A percentile compares a stretch with the other conserved stretches of the same genome.
These are phyloP conservation scores for Archegozetes longisetosus DNA, from an alignment of 1,140 invertebrate genomes.

Conservation along the genomic window DNA sequence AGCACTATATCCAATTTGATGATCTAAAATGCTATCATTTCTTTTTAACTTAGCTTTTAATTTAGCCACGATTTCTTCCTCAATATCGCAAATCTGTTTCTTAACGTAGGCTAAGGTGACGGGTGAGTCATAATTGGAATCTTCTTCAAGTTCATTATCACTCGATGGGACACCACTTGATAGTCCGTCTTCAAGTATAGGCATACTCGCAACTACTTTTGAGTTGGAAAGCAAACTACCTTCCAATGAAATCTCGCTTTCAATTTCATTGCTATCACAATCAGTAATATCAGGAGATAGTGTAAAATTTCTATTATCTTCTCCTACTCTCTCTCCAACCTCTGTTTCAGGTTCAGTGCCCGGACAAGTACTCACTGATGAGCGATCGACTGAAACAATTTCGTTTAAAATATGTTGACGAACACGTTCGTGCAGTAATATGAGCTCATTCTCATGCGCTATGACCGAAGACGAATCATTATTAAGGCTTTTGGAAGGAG, in stretches of 20 bases:
- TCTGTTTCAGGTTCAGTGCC: constrained; percentile 43
- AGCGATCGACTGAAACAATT: constrained; percentile 34
- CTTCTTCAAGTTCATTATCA: constrained; percentile 64
- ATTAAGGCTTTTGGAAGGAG: constrained; percentile 13
- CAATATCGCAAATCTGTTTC: neutral
- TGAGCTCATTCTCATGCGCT: neutral
- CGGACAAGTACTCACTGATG: constrained; percentile 27
- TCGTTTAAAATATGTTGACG: constrained; percentile 13
- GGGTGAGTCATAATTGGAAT: constrained; percentile 20
- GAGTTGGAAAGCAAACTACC: constrained; percentile 27
- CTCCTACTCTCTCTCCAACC: constrained; percentile 29
- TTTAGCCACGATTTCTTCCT: neutral
- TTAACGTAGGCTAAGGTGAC: neutral
- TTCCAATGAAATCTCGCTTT: constrained; percentile 41
- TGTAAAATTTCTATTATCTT: constrained; percentile 53
- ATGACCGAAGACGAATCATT: constrained; percentile 10
- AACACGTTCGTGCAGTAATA: constrained; percentile 18
- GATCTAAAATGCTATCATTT: neutral
- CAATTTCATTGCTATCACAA: constrained; percentile 75
- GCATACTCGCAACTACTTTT: constrained; percentile 48
- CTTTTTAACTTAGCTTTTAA: neutral
- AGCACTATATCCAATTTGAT: neutral
- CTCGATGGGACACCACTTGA: constrained; percentile 67
- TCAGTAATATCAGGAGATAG: constrained; percentile 89
- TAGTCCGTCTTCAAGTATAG: constrained; percentile 77